Evolutionary conservation across 2,888 invertebrate genomes (phyloP).

Genomic region (Sarcophaga carnaria): DNA sequence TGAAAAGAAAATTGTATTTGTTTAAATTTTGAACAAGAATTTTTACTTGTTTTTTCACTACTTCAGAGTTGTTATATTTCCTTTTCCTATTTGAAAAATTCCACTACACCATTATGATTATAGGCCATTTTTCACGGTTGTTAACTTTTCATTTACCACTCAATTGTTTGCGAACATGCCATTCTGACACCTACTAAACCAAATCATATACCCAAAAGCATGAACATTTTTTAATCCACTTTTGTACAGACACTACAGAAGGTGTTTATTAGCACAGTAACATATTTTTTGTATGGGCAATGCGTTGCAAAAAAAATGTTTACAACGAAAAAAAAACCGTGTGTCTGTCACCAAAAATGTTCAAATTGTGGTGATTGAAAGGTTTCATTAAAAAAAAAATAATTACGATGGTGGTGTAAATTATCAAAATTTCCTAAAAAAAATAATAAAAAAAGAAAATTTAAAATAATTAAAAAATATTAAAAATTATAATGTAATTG

Average conservation of each 20-base stretch:
- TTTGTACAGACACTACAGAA: constrained; percentile 29
- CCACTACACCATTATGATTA: not conserved
- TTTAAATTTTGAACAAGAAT: too few relatives aligned
- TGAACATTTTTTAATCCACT: constrained; percentile 34
- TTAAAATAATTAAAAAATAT: not conserved
- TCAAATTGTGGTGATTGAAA: constrained; percentile 48
- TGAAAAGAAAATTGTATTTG: not conserved
- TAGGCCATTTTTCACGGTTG: not conserved
- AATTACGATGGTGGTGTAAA: not conserved
- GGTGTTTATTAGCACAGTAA: constrained; percentile 38
- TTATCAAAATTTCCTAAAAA: not conserved
- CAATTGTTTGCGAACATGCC: constrained; percentile 24
- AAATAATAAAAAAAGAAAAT: too few relatives aligned
- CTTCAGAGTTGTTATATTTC: not conserved
- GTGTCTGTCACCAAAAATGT: constrained; percentile 54
- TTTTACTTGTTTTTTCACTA: not conserved
- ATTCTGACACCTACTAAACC: constrained; percentile 34
- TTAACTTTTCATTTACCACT: not conserved
- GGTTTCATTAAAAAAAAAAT: not conserved
- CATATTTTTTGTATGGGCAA: not conserved
- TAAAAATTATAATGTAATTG: not conserved
- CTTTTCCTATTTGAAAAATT: too few relatives aligned
- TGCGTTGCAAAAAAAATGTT: not conserved
- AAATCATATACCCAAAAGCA: not conserved
- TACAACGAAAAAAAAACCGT: not conserved